These are phyloP conservation scores for Eira barbara DNA, from an alignment of 2,113 vertebrate species.

Conservation along the genomic window DNA sequence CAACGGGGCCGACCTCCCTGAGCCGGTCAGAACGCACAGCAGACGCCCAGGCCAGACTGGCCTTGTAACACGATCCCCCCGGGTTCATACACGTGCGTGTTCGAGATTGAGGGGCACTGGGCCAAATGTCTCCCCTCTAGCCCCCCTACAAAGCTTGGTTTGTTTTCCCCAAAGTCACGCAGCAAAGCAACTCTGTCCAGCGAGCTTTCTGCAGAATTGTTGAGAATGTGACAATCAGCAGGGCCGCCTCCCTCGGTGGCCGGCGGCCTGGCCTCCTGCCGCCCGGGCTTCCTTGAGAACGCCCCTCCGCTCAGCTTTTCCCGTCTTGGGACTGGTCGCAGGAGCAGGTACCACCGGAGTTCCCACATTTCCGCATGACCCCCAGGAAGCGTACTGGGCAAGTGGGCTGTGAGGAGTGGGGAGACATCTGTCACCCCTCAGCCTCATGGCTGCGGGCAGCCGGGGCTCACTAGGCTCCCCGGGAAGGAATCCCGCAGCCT, in stretches of 20 bases:
- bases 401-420: accelerated
- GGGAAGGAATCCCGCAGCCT: background rate
- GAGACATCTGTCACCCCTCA: too few relatives aligned
- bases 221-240: background rate
- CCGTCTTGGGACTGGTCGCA: too few relatives aligned
- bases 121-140: background rate
- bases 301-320: background rate
- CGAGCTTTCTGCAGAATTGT: background rate
- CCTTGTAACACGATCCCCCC: background rate
- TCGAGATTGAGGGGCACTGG: accelerated
- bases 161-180: background rate
- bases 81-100: background rate
- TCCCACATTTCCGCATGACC: accelerated
- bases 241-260: background rate
- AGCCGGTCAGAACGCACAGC: too few relatives aligned
- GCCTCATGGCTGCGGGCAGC: background rate
- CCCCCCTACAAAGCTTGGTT: background rate
- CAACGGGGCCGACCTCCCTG: accelerated
- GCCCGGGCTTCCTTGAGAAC: background rate
- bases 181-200: background rate
- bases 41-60: too few relatives aligned
- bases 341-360: background rate
- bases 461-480: background rate
- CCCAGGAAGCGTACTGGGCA: background rate
- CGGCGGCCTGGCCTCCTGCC: background rate